Evolutionary conservation across 2,797 vertebrate genomes (phyloP).

Genomic region (Girardinus metallicus): DNA sequence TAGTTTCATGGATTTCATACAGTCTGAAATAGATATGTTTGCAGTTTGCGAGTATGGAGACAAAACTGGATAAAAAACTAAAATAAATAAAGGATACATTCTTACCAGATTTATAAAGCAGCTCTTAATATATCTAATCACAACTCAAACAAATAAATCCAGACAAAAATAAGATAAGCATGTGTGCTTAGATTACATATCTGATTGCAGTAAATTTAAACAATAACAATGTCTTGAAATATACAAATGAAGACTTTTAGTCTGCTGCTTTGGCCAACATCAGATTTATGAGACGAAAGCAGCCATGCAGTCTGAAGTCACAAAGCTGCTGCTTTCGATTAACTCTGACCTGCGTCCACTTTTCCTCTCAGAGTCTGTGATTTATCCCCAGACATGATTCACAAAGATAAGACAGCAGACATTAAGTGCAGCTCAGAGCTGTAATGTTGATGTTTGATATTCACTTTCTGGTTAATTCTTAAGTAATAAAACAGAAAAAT

Average conservation of each 20-base stretch:
- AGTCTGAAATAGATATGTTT: background rate
- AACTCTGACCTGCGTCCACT: conserved; percentile 65
- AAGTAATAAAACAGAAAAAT: background rate
- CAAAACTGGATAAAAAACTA: background rate
- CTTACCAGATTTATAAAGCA: background rate
- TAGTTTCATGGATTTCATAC: background rate
- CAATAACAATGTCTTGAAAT: background rate
- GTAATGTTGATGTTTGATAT: conserved; percentile 42
- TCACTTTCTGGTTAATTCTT: conserved; percentile 12
- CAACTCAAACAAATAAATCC: conserved; percentile 19
- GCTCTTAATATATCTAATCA: background rate
- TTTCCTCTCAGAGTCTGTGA: conserved; percentile 50
- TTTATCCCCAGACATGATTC: conserved; percentile 67
- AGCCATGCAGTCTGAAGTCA: conserved; percentile 48
- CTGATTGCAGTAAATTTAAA: background rate
- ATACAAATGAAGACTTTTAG: conserved; percentile 16
- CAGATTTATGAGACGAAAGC: conserved; percentile 56
- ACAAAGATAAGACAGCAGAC: conserved; percentile 48
- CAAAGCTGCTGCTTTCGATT: conserved; percentile 74
- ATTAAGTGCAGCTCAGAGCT: conserved; percentile 30
- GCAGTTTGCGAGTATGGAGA: background rate
- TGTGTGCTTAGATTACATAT: background rate
- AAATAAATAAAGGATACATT: background rate
- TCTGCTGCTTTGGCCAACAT: conserved; percentile 17
- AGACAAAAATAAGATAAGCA: conserved; percentile 16